These are phyloP conservation scores for Catocala sponsa DNA, from an alignment of 2,888 invertebrate species.

Conservation along the genomic window DNA sequence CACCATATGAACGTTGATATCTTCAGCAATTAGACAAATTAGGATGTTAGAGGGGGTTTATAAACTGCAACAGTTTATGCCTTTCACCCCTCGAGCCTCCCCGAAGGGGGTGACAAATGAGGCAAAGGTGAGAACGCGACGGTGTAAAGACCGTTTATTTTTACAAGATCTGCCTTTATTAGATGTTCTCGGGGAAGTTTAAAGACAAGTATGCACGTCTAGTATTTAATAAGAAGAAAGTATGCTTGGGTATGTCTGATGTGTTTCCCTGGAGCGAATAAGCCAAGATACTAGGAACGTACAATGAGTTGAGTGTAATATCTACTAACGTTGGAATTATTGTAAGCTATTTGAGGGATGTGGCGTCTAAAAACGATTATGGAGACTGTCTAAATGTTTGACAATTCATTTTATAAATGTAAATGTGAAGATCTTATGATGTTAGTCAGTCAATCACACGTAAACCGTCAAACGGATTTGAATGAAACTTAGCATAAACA, in stretches of 20 bases:
- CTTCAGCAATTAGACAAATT: slow-evolving; percentile 58
- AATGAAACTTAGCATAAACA: too few species aligned
- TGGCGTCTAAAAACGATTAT: too few species aligned
- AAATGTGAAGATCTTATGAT: too few species aligned
- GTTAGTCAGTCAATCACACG: too few species aligned
- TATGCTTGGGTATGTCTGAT: slow-evolving; percentile 2
- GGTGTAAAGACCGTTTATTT: slow-evolving; percentile 59
- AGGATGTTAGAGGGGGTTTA: slow-evolving; percentile 33
- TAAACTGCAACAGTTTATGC: slow-evolving; percentile 60
- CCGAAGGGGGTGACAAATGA: slow-evolving; percentile 41
- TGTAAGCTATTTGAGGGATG: too few species aligned
- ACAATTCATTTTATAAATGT: too few species aligned
- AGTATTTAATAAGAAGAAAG: slow-evolving; percentile 25
- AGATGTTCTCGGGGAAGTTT: slow-evolving; percentile 32
- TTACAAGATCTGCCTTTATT: slow-evolving; percentile 59
- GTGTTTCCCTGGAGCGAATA: slow-evolving; percentile 2
- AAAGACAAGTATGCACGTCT: slow-evolving; percentile 7
- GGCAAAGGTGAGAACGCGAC: slow-evolving; percentile 49
- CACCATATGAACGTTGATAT: slow-evolving; percentile 35
- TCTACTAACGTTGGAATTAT: too few species aligned
- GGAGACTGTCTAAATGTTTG: too few species aligned
- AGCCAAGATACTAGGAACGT: background rate
- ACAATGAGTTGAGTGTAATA: background rate
- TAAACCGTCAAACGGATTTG: too few species aligned
- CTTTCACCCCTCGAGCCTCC: slow-evolving; percentile 25